Percentiles rank a stretch among this genome's conserved stretches.
Evolutionary conservation across 2,888 invertebrate species (phyloP).

Genomic region (Cremastobaeus sp.): DNA sequence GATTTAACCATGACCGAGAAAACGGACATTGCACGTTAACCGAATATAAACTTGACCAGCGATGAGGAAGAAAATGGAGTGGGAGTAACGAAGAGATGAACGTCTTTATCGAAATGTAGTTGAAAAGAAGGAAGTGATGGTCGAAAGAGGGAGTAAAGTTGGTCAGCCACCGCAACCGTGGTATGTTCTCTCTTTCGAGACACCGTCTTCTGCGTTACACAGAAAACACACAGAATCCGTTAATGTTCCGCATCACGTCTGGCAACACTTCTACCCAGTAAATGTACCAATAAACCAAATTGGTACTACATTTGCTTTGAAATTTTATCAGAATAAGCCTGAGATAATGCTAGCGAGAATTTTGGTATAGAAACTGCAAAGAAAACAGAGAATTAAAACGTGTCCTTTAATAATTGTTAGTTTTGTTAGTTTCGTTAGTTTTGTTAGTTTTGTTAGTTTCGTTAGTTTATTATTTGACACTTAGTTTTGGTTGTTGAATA

Average conservation of each 20-base stretch:
- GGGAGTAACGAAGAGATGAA: constrained; percentile 24
- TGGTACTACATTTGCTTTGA: constrained; percentile 39
- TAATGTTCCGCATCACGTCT: constrained; percentile 60
- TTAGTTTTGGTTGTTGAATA: no score
- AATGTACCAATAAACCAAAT: constrained; percentile 32
- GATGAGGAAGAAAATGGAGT: constrained; percentile 27
- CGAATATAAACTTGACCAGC: constrained; percentile 47
- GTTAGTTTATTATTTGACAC: no score
- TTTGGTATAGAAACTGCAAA: constrained; percentile 44
- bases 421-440: no score
- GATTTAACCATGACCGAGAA: constrained; percentile 75
- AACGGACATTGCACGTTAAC: constrained; percentile 62
- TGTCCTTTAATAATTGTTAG: no score
- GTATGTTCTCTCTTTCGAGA: constrained; percentile 55
- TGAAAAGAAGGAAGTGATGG: constrained; percentile 52
- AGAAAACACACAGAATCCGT: constrained; percentile 58
- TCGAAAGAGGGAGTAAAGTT: constrained; percentile 56
- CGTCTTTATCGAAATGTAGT: constrained; percentile 46
- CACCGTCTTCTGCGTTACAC: constrained; percentile 54
- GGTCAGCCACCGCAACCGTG: constrained; percentile 52
- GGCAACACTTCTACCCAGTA: constrained; percentile 42
- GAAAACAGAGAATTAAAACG: constrained; percentile 14
- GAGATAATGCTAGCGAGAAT: constrained; percentile 15
- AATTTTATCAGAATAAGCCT: no score
- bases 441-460: no score